Evolutionary conservation across 2,113 vertebrate genomes (phyloP), one percentile per base, ranked within the genome.

Genomic region (Leptosomus discolor): DNA sequence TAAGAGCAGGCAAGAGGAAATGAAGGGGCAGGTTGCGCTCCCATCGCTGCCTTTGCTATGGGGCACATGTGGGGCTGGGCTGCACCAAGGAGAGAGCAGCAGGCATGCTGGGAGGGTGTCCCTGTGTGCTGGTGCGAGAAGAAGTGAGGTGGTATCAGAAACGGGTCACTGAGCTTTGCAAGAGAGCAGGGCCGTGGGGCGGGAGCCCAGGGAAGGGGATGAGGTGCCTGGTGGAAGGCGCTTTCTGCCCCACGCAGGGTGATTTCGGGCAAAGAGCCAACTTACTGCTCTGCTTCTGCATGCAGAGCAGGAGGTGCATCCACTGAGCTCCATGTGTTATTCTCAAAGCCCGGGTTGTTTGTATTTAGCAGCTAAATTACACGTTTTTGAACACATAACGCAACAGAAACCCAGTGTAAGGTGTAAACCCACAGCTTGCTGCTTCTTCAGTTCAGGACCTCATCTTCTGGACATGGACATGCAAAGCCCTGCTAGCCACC

Each of bases 121-220:
- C 69, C 22, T 8, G 11, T 8, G 26, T 1, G 0, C 30, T 53
- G 45, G 18, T 32, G 45, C 48, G 41, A 73, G 46, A 85, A 80
- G 82, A 54, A 92, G 77, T 7, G 54, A 88, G 54, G 23, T 37
- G 26, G 29, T n/a, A 61, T 8, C 30, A 48, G 15, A 56, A 88
- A 45, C 2, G 57, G 8, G 23, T 39, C 0, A 0, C 17, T 32
- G 22, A 85, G 85, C 21, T 56, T 8, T 20, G 41, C 2, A 0
- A 50, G 30, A 64, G 29, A 0, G 0, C 20, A n/a, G 43, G 51
- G 20, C 45, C 0, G 0, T 5, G 32, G 45, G 19, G 12, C 2
- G 1, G 32, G 24, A 87, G 29, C 26, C 20, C 29, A 29, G 51
- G 26, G 22, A 48, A 75, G 41, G 29, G 11, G 20, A 15, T 36